These are phyloP conservation scores for Yasuhikotakia modesta DNA, from an alignment of 2,797 vertebrate genomes.

Conservation along the genomic window DNA sequence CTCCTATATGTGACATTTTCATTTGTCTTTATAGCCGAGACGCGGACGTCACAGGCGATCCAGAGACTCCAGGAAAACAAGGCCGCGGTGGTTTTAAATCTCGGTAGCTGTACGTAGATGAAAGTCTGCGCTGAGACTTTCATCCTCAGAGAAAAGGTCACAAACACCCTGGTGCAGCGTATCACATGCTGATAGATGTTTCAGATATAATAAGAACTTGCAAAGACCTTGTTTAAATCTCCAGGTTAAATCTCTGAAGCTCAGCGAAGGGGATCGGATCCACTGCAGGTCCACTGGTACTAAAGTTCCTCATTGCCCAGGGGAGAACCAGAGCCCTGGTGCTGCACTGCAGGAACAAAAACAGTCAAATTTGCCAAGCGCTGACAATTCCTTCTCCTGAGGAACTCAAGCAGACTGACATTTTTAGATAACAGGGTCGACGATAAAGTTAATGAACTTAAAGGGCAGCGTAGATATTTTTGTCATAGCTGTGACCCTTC, in stretches of 20 bases:
- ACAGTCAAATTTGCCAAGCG: slow-evolving; percentile 41
- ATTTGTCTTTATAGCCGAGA: slow-evolving; percentile 70
- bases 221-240: slow-evolving; percentile 52
- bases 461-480: slow-evolving; percentile 42
- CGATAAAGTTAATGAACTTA: slow-evolving; percentile 52
- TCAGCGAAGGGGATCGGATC: slow-evolving; percentile 25
- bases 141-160: slow-evolving; percentile 77
- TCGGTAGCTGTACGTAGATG: slow-evolving; percentile 69
- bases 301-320: slow-evolving; percentile 33
- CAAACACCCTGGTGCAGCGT: slow-evolving; percentile 60
- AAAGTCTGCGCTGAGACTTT: slow-evolving; percentile 68
- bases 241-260: slow-evolving; percentile 50
- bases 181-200: slow-evolving; percentile 54
- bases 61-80: slow-evolving; percentile 56
- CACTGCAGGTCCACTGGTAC: background rate
- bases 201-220: slow-evolving; percentile 49
- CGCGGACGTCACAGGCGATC: slow-evolving; percentile 60
- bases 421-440: slow-evolving; percentile 44
- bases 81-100: slow-evolving; percentile 60
- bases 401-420: slow-evolving; percentile 40
- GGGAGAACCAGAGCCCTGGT: slow-evolving; percentile 8
- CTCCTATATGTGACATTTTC: slow-evolving; percentile 72
- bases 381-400: slow-evolving; percentile 34
- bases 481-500: slow-evolving; percentile 15
- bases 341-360: slow-evolving; percentile 16